Percentiles rank a stretch among this genome's conserved stretches.
Evolutionary conservation across 2,113 vertebrate species (phyloP).

Genomic region (Riparia riparia): DNA sequence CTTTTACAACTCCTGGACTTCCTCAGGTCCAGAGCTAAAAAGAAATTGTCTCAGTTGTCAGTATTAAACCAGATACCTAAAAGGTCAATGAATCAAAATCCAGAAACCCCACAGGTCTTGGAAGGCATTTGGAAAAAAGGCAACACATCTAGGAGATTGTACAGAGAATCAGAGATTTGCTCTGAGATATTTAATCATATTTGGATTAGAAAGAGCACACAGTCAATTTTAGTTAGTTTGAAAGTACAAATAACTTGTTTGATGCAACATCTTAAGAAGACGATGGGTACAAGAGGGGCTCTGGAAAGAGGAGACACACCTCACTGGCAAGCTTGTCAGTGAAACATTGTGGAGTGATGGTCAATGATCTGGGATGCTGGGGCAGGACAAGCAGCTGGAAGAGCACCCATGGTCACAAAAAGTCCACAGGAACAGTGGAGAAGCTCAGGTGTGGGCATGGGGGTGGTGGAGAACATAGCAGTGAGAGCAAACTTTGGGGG

Average conservation of each 20-base stretch:
- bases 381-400: not conserved
- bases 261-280: not conserved
- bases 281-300: not conserved
- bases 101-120: fast-evolving
- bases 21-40: not conserved
- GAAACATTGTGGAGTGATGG: not conserved
- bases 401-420: fast-evolving
- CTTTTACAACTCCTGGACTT: not conserved
- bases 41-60: not conserved
- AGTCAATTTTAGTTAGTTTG: not conserved
- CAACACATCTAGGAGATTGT: not conserved
- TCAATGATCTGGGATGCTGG: not conserved
- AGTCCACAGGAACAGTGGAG: not conserved
- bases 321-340: fast-evolving
- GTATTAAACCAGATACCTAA: not conserved
- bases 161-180: not conserved
- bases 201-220: not conserved
- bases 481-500: not conserved
- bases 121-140: not conserved
- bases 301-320: not conserved
- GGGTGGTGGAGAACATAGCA: not conserved
- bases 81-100: not conserved
- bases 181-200: not conserved
- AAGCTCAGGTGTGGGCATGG: fast-evolving
- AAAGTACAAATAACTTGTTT: not conserved